A percentile compares a stretch with the other conserved stretches of the same genome.
Conservation (phyloP, 2,797 vertebrate species). For the Melanotaenia boesemani region DNA sequence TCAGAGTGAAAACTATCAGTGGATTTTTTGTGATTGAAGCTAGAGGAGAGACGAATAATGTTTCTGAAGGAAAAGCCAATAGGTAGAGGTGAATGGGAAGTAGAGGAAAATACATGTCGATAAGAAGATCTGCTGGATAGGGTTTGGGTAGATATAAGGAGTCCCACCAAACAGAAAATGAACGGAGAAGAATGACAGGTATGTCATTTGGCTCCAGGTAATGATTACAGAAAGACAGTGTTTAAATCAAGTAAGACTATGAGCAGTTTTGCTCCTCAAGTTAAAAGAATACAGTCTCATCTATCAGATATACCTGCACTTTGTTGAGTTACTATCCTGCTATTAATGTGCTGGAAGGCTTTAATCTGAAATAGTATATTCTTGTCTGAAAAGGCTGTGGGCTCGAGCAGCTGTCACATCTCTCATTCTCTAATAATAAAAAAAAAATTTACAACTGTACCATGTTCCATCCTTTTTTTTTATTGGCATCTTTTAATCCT, state of each 20-base stretch:
- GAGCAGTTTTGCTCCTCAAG: conserved; percentile 42
- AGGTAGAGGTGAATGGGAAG: conserved; percentile 32
- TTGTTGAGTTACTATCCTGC: conserved; percentile 30
- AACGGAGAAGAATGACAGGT: conserved; percentile 11
- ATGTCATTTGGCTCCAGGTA: conserved; percentile 31
- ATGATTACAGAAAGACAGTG: conserved; percentile 49
- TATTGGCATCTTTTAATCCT: not conserved
- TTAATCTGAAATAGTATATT: conserved; percentile 35
- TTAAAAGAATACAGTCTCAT: conserved; percentile 50
- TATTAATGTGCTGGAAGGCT: conserved; percentile 38
- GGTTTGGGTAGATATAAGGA: conserved; percentile 26
- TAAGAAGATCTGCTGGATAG: conserved; percentile 36
- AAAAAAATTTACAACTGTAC: conserved; percentile 3
- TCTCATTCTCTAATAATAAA: not conserved
- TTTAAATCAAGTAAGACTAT: conserved; percentile 20
- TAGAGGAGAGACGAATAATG: conserved; percentile 22
- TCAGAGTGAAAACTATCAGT: conserved; percentile 33
- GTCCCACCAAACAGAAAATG: conserved; percentile 18
- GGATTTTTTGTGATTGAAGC: conserved; percentile 30
- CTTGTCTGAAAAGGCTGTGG: conserved; percentile 21
- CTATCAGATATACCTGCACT: conserved; percentile 31
- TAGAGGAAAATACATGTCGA: conserved; percentile 36
- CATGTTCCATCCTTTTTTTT: not conserved
- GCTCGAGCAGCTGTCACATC: conserved; percentile 1
- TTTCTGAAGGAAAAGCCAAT: conserved; percentile 38